Evolutionary conservation across 2,797 vertebrate genomes (phyloP).

Genomic region (Chromis chromis): DNA sequence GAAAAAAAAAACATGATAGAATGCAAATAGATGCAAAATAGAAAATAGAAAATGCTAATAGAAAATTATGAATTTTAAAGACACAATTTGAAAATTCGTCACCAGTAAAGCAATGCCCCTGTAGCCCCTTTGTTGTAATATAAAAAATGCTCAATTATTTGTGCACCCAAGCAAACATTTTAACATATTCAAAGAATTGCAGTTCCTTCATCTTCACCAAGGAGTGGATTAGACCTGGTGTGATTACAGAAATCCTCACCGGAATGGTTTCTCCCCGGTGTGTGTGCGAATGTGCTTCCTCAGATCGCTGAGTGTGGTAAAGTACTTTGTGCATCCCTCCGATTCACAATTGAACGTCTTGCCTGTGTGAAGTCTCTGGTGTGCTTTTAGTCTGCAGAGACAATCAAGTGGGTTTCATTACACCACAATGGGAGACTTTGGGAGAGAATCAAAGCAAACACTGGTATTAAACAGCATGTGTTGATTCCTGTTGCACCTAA

Average conservation of each 20-base stretch:
- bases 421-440: constrained; percentile 18
- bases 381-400: constrained; percentile 93
- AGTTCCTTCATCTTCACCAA: constrained; percentile 8
- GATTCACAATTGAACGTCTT: constrained; percentile 99
- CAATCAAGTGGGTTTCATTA: constrained; percentile 48
- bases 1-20: neutral
- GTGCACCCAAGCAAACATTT: constrained; percentile 8
- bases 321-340: constrained; percentile 99
- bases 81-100: neutral
- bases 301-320: constrained; percentile 99
- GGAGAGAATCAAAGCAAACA: constrained; percentile 11
- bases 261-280: constrained; percentile 98
- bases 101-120: neutral
- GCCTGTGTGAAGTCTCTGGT: constrained; percentile 99
- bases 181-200: neutral
- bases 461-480: neutral
- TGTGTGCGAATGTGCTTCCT: constrained; percentile 99
- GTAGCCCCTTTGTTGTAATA: neutral
- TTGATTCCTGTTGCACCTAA: constrained; percentile 6
- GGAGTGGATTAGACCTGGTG: constrained; percentile 18
- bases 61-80: neutral
- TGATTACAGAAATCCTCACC: constrained; percentile 83
- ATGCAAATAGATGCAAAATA: no score
- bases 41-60: no score
- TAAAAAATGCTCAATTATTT: neutral